Conservation (phyloP, 2,113 vertebrate species). For the Phocoena phocoena region DNA sequence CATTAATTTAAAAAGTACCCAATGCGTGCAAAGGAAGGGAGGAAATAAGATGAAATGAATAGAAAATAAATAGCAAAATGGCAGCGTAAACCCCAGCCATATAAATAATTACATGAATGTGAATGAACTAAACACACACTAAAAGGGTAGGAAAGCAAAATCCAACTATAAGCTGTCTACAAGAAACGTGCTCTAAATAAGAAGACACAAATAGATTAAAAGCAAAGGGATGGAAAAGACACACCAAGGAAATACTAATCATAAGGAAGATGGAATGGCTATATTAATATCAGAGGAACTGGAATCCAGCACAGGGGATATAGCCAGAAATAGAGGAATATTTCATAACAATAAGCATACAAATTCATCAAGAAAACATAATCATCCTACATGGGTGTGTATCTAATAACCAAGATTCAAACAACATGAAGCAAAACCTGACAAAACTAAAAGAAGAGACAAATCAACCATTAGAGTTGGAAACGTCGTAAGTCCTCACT, state of each 20-base stretch:
- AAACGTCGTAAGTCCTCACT: too few species aligned
- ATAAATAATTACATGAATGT: neutral
- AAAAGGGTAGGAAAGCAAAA: neutral
- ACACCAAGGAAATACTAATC: neutral
- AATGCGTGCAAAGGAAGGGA: neutral
- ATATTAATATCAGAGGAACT: rapidly evolving
- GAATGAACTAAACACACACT: neutral
- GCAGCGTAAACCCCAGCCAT: neutral
- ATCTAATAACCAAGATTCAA: neutral
- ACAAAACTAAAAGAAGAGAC: too few species aligned
- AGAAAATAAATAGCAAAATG: neutral
- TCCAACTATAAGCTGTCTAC: neutral
- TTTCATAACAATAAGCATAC: neutral
- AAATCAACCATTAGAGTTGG: too few species aligned
- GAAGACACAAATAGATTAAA: rapidly evolving
- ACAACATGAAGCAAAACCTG: too few species aligned
- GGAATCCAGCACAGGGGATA: neutral
- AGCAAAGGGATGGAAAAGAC: neutral
- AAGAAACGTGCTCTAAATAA: neutral
- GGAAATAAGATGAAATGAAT: neutral
- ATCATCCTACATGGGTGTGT: rapidly evolving
- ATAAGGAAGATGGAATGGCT: rapidly evolving
- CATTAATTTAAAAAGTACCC: neutral
- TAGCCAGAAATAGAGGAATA: rapidly evolving
- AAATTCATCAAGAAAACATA: neutral